Evolutionary conservation across 2,888 invertebrate genomes (phyloP).

Genomic region (Melanotus villosus): DNA sequence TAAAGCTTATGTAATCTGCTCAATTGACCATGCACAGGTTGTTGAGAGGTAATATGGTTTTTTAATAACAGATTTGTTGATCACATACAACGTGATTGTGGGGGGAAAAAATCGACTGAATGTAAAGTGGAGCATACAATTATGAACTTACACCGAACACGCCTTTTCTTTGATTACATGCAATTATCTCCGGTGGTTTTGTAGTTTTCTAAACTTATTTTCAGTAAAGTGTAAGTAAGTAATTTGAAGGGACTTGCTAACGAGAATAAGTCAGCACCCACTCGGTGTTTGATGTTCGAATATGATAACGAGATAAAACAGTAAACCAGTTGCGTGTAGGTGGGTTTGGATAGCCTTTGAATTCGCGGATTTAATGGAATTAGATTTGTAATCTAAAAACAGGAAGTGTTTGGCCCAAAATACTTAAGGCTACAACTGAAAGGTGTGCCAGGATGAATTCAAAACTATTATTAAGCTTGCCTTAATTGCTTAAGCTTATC

Average conservation of each 20-base stretch:
- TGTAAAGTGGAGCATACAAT: neutral
- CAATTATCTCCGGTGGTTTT: conserved; percentile 5
- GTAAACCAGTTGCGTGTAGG: neutral
- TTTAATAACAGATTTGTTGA: conserved; percentile 22
- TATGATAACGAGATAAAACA: too few species aligned
- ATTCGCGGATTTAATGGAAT: too few species aligned
- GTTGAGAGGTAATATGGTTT: conserved; percentile 28
- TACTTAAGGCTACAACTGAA: too few species aligned
- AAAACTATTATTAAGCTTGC: too few species aligned
- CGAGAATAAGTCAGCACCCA: neutral
- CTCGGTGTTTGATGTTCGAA: too few species aligned
- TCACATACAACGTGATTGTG: neutral
- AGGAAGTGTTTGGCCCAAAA: too few species aligned
- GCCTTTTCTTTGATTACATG: neutral
- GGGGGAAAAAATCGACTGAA: neutral
- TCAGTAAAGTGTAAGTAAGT: too few species aligned
- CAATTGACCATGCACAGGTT: conserved; percentile 33
- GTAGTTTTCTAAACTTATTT: neutral
- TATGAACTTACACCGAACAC: neutral
- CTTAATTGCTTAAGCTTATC: too few species aligned
- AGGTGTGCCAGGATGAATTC: too few species aligned
- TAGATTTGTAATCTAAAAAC: too few species aligned
- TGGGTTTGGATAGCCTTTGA: too few species aligned
- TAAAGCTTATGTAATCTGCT: conserved; percentile 40
- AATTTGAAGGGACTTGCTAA: neutral